Base-by-base conservation (phyloP, 2,113 vertebrate species). In the Odocoileus virginianus region DNA sequence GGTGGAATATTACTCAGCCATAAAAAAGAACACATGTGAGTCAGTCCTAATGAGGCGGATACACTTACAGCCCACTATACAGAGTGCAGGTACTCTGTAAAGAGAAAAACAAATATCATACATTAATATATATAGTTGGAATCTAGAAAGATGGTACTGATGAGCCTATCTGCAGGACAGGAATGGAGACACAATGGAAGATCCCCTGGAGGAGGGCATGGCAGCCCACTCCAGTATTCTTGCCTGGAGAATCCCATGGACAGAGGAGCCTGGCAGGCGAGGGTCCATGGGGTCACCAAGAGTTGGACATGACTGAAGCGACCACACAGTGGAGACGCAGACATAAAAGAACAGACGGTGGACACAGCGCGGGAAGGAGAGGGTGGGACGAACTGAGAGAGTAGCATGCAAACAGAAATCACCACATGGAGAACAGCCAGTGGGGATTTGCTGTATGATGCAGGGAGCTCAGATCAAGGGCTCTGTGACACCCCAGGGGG, bases 291-390 rank as follows among this genome's bases (percentile, higher is more conserved):
- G 67, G 67, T 71, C n/a, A 23, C 67, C n/a, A 71, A 40, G 67
- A 12, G n/a, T 2, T 23, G n/a, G n/a, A 71, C 10, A 12, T 10
- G 0, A 12, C 67, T 23, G n/a, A 71, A 36, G 19, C 0, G 5
- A 71, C 10, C 12, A 19, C n/a, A 23, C 19, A 14, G 0, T 7
- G 71, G 36, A 43, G 40, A 76, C 2, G 1, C 71, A 76, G 23
- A 14, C 25, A 7, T 14, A 14, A 43, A 40, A 27, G 67, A 43
- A 76, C 71, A 76, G 12, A 43, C 23, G 12, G 71, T 3, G 1
- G 71, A 76, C 36, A 74, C 71, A 76, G 71, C 14, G 36, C 3
- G 0, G 23, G 71, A 76, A 27, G 71, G 11, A 43, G 71, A 36
- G 36, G 36, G 23, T 25, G 36, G 3, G 5, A 13, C 12, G 6